These are phyloP conservation scores for Noctua fimbriata DNA, from an alignment of 2,888 invertebrate genomes.

Conservation along the genomic window DNA sequence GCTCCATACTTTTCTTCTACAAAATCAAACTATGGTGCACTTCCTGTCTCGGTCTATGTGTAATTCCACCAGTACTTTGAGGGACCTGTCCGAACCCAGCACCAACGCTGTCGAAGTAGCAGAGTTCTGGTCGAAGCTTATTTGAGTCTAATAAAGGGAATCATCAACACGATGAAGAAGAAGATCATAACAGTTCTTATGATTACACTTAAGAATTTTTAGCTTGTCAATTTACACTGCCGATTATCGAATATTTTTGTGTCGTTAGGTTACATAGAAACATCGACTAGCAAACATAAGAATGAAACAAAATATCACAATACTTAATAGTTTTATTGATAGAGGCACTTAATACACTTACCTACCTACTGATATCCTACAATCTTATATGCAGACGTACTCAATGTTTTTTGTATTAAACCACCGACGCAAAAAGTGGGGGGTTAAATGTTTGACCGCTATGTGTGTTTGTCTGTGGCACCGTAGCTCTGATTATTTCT, in stretches of 20 bases:
- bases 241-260: neutral
- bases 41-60: neutral
- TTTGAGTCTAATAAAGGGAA: neutral
- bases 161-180: neutral
- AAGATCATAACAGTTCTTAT: neutral
- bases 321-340: slow-evolving; percentile 16
- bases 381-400: neutral
- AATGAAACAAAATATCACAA: slow-evolving; percentile 14
- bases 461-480: too few species aligned
- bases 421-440: too few species aligned
- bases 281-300: neutral
- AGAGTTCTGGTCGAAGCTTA: neutral
- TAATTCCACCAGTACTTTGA: neutral
- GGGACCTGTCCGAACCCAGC: neutral
- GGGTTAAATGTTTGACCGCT: too few species aligned
- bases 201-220: neutral
- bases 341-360: slow-evolving; percentile 1
- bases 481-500: neutral
- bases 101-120: neutral
- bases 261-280: neutral
- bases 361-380: neutral
- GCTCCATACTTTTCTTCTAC: neutral
- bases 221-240: neutral
- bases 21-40: neutral
- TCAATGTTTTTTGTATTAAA: too few species aligned